A percentile compares a stretch with the other conserved stretches of the same genome.
phyloP scores from a whole-genome alignment of 2,888 invertebrate species.

The Catocala nupta region DNA sequence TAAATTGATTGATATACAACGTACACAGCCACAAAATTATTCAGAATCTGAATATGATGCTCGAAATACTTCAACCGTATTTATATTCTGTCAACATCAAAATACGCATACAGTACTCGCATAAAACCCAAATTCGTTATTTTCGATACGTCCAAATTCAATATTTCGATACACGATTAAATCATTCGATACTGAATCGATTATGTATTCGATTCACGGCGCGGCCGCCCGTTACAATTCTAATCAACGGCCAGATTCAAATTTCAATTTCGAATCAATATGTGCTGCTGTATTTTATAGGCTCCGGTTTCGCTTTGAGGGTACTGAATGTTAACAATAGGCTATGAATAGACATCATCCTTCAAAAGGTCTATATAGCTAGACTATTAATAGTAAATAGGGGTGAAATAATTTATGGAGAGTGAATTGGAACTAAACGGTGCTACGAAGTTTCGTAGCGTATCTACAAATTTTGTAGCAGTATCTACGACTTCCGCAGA shows the following conservation, averaged over 20 bases:
- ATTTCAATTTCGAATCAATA: conserved; percentile 58
- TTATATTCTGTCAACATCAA: conserved; percentile 6
- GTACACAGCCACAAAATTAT: background rate
- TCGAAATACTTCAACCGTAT: background rate
- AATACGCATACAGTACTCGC: background rate
- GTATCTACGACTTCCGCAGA: background rate
- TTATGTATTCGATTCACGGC: conserved; percentile 54
- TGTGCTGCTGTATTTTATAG: conserved; percentile 45
- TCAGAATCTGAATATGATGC: background rate
- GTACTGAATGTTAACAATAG: conserved; percentile 13
- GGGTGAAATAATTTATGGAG: conserved; percentile 9
- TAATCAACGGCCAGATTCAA: conserved; percentile 55
- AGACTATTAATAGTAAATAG: conserved; percentile 11
- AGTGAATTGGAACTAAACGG: conserved; percentile 7
- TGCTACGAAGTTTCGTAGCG: conserved; percentile 2
- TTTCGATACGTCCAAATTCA: conserved; percentile 27
- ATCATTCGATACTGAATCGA: conserved; percentile 50
- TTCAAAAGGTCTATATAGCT: conserved; percentile 8
- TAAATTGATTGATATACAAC: no score
- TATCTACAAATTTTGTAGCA: background rate
- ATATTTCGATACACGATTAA: conserved; percentile 50
- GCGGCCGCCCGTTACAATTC: conserved; percentile 50
- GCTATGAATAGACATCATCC: conserved; percentile 11
- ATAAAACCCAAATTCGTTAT: conserved; percentile 22
- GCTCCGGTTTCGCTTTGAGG: conserved; percentile 13